A percentile compares a stretch with the other conserved stretches of the same genome.
Conservation (phyloP, 2,797 vertebrate species). For the Caiman crocodilus region DNA sequence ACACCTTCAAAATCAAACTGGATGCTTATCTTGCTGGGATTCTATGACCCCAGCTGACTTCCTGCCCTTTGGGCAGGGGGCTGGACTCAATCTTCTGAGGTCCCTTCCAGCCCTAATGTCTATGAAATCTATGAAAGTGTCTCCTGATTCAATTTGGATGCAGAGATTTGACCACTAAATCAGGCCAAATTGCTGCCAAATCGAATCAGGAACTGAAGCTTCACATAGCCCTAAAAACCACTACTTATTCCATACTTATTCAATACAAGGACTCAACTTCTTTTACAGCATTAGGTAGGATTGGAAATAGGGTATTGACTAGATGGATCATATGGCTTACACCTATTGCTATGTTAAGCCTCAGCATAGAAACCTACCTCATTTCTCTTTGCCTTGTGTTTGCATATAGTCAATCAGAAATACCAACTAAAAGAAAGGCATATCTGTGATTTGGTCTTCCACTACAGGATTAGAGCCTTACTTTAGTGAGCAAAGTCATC, state of each 20-base stretch:
- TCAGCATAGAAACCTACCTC: background rate
- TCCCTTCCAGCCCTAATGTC: no score
- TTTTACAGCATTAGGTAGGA: conserved; percentile 1
- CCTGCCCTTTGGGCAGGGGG: no score
- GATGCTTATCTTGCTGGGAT: no score
- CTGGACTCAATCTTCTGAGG: no score
- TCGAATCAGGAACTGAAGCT: no score
- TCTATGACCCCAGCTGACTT: no score
- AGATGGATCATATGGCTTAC: background rate
- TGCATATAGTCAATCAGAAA: background rate
- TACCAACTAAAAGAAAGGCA: background rate
- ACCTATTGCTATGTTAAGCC: background rate
- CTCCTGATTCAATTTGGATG: no score
- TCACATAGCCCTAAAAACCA: no score
- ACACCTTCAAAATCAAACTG: no score
- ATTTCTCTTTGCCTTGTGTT: background rate
- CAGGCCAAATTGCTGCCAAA: no score
- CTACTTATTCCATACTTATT: background rate
- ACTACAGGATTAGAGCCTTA: background rate
- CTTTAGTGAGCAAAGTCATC: background rate
- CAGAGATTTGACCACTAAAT: no score
- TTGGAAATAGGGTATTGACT: background rate
- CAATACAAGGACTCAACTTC: background rate
- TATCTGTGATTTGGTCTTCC: background rate
- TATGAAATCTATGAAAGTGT: no score